Evolutionary conservation across 2,888 invertebrate genomes (phyloP), one percentile per base, ranked within the genome.

Genomic region (Agrypnus murinus): DNA sequence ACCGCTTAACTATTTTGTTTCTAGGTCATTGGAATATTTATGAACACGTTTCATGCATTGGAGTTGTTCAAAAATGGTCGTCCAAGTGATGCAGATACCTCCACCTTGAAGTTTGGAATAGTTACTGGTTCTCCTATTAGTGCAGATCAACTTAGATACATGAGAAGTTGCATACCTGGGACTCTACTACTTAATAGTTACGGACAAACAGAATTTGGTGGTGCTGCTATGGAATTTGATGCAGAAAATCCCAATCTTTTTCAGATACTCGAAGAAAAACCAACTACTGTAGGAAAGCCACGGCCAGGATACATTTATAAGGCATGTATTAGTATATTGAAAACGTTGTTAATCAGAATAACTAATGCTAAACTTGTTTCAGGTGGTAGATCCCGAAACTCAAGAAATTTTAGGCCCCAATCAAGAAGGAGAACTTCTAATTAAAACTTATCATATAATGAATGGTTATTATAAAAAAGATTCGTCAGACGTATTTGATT

Each of bases 371-470:
- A 12, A 9, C 19, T 12, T 5, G 9, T 34, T 34, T 9, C 77
- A 89, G 88, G 75, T 89, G 43, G 81, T 88, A 10, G 82, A 89
- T 65, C 74, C 81, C 1, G 85, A 86, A 9, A 88, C 87, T 0
- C 82, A 83, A 66, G 78, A 86, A 79, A 84, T 86, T 14, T 72
- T 83, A 3, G 87, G 87, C 40, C 84, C 87, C 0, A 86, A 10
- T n/a, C n/a, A n/a, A n/a, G n/a, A n/a, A n/a, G n/a, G n/a, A n/a
- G n/a, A n/a, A n/a, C n/a, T n/a, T n/a, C 87, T 88, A 84, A 9
- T 88, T 0, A 88, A 86, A 81, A 86, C 77, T 4, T 73, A 79
- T 15, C 77, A 62, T 32, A n/a, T 73, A 34, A 81, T 83, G 69
- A 79, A 86, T 82, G 87, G 85, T 4, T 89, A 88, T 76, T 86